phyloP scores from a whole-genome alignment of 1,140 invertebrate species.

The Adoxophyes honmai region DNA sequence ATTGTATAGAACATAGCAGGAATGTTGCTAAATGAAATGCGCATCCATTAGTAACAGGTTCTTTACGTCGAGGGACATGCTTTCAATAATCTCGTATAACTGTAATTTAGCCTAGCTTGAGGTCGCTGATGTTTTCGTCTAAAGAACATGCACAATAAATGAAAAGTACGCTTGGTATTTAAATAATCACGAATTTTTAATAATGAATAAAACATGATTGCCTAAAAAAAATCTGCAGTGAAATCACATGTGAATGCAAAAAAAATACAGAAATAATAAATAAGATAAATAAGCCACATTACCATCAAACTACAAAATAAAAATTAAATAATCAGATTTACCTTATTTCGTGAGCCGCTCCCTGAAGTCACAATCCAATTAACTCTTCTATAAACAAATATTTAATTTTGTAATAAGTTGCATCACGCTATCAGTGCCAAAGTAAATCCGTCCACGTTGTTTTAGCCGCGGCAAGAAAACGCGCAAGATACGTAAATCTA shows the following conservation, averaged over 20 bases:
- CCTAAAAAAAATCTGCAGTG: conserved; percentile 68
- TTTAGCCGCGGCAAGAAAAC: conserved; percentile 18
- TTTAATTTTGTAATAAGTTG: conserved; percentile 16
- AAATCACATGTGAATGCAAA: conserved; percentile 77
- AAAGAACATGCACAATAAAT: conserved; percentile 49
- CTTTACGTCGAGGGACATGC: conserved; percentile 32
- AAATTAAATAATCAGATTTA: conserved; percentile 41
- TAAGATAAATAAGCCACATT: conserved; percentile 71
- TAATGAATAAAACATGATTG: conserved; percentile 61
- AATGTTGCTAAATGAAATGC: conserved; percentile 61
- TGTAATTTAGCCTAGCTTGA: conserved; percentile 17
- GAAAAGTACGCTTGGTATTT: conserved; percentile 1
- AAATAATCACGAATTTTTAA: conserved; percentile 26
- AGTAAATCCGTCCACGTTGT: conserved; percentile 17
- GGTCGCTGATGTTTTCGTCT: conserved; percentile 20
- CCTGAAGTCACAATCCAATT: conserved; percentile 19
- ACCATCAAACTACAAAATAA: conserved; percentile 61
- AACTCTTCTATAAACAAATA: conserved; percentile 31
- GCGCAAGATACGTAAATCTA: not conserved
- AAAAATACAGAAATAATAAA: conserved; percentile 68
- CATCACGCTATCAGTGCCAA: conserved; percentile 23
- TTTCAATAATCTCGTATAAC: conserved; percentile 34
- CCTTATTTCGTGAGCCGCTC: conserved; percentile 29
- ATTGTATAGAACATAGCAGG: not conserved
- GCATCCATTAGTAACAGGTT: conserved; percentile 47